A percentile compares a stretch with the other conserved stretches of the same genome.
Conservation (phyloP, 2,113 vertebrate species). For the Microcebus jonahi region DNA sequence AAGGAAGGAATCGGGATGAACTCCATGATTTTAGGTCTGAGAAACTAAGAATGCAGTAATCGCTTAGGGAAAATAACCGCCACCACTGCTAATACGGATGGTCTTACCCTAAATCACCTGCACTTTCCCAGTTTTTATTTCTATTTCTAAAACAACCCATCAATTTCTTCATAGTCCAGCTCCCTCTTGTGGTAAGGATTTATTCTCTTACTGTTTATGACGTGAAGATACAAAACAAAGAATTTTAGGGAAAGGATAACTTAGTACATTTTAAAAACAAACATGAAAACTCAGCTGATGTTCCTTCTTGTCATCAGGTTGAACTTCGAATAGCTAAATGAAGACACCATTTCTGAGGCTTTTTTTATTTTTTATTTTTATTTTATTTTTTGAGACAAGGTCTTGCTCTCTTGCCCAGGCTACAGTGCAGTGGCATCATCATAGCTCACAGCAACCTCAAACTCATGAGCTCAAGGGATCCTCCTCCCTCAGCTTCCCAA, state of each 20-base stretch:
- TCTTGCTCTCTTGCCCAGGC: not conserved
- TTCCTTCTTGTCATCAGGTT: not conserved
- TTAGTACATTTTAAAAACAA: not conserved
- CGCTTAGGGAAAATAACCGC: not conserved
- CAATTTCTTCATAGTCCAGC: not conserved
- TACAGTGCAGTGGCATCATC: not conserved
- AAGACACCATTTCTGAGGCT: not conserved
- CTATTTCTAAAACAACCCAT: not conserved
- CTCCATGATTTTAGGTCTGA: not conserved
- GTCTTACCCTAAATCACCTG: not conserved
- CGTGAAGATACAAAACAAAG: not conserved
- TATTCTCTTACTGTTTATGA: not conserved
- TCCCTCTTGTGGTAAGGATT: slow-evolving; percentile 56
- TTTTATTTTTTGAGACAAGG: not conserved
- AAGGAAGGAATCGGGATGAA: not conserved
- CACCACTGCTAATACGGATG: too few relatives aligned
- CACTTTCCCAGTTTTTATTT: not conserved
- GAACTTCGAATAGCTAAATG: not conserved
- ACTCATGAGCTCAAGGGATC: not conserved
- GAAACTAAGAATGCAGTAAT: not conserved
- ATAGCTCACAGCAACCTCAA: not conserved
- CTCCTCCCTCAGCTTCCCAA: not conserved
- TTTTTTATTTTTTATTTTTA: not conserved
- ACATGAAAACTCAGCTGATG: not conserved
- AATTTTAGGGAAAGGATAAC: not conserved